Percentiles rank a stretch among this genome's conserved stretches.
Evolutionary conservation across 2,113 vertebrate species (phyloP).

Genomic region (Ranitomeya imitator): DNA sequence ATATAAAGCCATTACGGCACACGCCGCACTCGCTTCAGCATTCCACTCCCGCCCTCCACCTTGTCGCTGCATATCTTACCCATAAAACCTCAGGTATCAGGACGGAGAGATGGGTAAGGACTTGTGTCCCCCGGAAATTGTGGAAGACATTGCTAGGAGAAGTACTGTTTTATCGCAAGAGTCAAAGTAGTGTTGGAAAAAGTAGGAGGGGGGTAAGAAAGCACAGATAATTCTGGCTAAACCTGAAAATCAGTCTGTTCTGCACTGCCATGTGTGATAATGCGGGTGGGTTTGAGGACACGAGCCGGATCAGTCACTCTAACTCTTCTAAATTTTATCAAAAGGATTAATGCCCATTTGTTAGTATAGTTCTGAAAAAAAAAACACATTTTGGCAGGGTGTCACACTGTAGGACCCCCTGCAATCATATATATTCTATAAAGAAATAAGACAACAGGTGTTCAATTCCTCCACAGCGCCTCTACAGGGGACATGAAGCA

Average conservation of each 20-base stretch:
- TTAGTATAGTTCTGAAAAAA: neutral
- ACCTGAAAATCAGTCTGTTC: conserved; percentile 26
- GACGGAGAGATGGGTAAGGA: neutral
- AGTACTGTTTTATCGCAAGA: neutral
- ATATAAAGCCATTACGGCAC: neutral
- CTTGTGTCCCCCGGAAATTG: neutral
- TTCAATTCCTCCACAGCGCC: neutral
- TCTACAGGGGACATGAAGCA: neutral
- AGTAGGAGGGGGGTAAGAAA: neutral
- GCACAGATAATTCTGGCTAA: conserved; percentile 24
- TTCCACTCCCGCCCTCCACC: neutral
- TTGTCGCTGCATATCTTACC: conserved; percentile 3
- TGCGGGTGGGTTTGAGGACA: conserved; percentile 21
- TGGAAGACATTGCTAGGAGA: neutral
- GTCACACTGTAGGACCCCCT: neutral
- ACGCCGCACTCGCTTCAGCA: neutral
- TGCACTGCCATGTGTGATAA: neutral
- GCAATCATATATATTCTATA: neutral
- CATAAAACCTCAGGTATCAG: neutral
- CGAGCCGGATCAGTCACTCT: neutral
- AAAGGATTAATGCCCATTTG: neutral
- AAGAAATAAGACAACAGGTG: neutral
- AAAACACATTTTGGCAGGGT: neutral
- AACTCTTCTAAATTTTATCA: neutral
- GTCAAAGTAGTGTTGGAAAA: neutral